Conservation (phyloP, 1,140 invertebrate genomes). For the Drosophila willistoni region DNA sequence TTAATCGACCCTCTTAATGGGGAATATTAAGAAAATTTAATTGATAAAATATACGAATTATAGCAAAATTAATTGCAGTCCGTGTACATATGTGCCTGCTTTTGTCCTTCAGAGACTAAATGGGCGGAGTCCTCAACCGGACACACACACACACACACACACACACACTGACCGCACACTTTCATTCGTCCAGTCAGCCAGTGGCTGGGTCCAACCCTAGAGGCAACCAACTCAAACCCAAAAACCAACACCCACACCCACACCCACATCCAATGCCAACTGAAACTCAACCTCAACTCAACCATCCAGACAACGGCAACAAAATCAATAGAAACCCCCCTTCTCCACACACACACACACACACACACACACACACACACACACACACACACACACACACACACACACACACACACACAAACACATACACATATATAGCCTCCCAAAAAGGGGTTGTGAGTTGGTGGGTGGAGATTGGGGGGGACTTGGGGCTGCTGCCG, state of each 20-base stretch:
- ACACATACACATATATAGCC: not conserved
- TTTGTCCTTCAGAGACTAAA: not conserved
- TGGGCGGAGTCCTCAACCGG: slow-evolving; percentile 40
- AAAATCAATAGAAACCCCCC: slow-evolving; percentile 68
- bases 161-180: slow-evolving; percentile 16
- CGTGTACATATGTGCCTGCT: too few relatives aligned
- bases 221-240: slow-evolving; percentile 6
- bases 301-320: slow-evolving; percentile 12
- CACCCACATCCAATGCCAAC: not conserved
- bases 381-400: too few relatives aligned
- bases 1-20: too few relatives aligned
- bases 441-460: slow-evolving; percentile 42
- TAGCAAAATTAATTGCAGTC: too few relatives aligned
- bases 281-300: slow-evolving; percentile 4
- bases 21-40: too few relatives aligned
- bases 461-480: not conserved
- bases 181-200: slow-evolving; percentile 12
- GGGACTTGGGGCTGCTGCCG: not conserved
- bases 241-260: slow-evolving; percentile 26
- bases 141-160: slow-evolving; percentile 5
- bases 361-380: too few relatives aligned
- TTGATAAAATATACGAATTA: too few relatives aligned
- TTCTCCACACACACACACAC: too few relatives aligned
- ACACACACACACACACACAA: too few relatives aligned
- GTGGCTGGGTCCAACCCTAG: slow-evolving; percentile 8